Evolutionary conservation across 1,140 invertebrate species (phyloP).

Genomic region (Phocides pigmalion): DNA sequence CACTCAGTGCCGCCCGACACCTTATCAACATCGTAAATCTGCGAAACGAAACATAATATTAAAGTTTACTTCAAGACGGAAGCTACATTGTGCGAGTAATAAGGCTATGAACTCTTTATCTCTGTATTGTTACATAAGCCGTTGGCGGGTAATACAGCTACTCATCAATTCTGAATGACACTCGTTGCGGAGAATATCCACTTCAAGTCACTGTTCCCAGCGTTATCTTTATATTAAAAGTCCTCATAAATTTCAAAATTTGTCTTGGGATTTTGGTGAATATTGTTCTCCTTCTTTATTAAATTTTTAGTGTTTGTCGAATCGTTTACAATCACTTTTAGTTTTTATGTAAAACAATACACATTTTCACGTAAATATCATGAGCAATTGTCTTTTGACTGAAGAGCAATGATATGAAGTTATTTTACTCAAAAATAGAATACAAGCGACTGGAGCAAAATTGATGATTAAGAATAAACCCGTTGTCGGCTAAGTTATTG

Average conservation of each 20-base stretch:
- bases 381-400: too few species aligned
- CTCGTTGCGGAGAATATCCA: slow-evolving; percentile 6
- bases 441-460: too few species aligned
- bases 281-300: not conserved
- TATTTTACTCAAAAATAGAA: too few species aligned
- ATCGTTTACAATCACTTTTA: too few species aligned
- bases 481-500: too few species aligned
- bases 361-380: too few species aligned
- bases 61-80: slow-evolving; percentile 24
- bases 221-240: slow-evolving; percentile 11
- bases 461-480: too few species aligned
- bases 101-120: slow-evolving; percentile 22
- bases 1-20: slow-evolving; percentile 75
- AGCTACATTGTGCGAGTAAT: slow-evolving; percentile 14
- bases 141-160: slow-evolving; percentile 4
- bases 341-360: too few species aligned
- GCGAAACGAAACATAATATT: slow-evolving; percentile 45
- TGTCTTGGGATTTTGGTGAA: not conserved
- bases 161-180: slow-evolving; percentile 13
- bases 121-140: slow-evolving; percentile 16
- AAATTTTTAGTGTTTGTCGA: too few species aligned
- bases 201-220: slow-evolving; percentile 9
- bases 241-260: slow-evolving; percentile 1
- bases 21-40: slow-evolving; percentile 80
- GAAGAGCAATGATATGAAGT: too few species aligned